Conservation (phyloP, 2,113 vertebrate species). For the Triplophysa dalaica region DNA sequence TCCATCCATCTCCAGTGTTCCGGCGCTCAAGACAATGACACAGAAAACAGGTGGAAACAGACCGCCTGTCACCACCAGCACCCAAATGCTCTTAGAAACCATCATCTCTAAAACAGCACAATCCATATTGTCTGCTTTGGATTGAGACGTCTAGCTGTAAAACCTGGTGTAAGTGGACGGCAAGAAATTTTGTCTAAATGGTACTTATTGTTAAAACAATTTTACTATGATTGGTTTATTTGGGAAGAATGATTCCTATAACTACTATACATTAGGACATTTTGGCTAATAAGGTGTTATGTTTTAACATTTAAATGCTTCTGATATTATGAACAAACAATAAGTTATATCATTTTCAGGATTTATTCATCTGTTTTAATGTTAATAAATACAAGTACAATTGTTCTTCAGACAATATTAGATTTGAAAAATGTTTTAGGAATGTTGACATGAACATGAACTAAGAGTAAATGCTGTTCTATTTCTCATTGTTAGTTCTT, state of each 20-base stretch:
- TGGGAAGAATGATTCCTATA: not conserved
- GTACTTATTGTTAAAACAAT: not conserved
- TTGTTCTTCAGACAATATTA: too few species aligned
- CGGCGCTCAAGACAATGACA: slow-evolving; percentile 41
- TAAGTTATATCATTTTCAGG: too few species aligned
- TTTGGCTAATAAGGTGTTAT: too few species aligned
- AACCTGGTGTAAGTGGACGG: not conserved
- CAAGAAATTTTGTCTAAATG: not conserved
- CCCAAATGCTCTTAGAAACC: not conserved
- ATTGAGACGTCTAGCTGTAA: not conserved
- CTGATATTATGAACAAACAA: too few species aligned
- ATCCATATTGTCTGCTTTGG: slow-evolving; percentile 20
- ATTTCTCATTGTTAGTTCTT: too few species aligned
- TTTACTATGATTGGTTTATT: not conserved
- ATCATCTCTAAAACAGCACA: slow-evolving; percentile 30
- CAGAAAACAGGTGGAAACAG: slow-evolving; percentile 8
- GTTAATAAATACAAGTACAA: too few species aligned
- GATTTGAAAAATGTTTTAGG: too few species aligned
- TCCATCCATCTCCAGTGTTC: slow-evolving; percentile 53
- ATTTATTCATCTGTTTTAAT: too few species aligned
- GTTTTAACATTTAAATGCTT: too few species aligned
- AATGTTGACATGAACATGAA: too few species aligned
- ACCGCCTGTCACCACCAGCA: slow-evolving; percentile 14
- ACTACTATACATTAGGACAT: too few species aligned
- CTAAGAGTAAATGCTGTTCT: too few species aligned